phyloP scores from a whole-genome alignment of 2,113 vertebrate genomes.

The Glaucomys volans region DNA sequence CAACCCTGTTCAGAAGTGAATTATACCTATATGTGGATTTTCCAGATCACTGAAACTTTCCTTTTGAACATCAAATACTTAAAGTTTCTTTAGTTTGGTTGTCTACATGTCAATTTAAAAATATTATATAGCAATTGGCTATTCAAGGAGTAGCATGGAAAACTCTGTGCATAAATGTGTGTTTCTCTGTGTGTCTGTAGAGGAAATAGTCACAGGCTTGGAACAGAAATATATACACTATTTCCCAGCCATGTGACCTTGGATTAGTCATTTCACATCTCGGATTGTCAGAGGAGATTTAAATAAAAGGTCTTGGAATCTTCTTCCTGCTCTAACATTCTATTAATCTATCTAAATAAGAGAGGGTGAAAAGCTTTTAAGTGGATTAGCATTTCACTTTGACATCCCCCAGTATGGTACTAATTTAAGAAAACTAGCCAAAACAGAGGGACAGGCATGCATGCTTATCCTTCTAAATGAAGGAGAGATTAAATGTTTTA shows the following conservation, averaged over 20 bases:
- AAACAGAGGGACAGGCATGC: background rate
- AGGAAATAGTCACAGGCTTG: background rate
- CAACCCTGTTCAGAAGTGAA: background rate
- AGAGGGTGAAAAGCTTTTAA: background rate
- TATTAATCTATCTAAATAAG: slow-evolving; percentile 53
- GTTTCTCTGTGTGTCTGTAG: background rate
- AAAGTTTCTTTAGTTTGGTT: background rate
- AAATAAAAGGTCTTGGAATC: background rate
- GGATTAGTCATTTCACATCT: background rate
- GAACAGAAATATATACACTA: background rate
- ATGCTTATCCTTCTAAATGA: slow-evolving; percentile 45
- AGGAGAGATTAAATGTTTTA: slow-evolving; percentile 63
- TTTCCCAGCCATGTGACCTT: background rate
- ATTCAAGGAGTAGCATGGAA: background rate
- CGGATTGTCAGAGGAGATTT: background rate
- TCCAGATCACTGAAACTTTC: background rate
- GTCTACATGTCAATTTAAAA: background rate
- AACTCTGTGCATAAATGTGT: background rate
- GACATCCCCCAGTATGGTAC: background rate
- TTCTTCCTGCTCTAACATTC: background rate
- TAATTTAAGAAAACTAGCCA: slow-evolving; percentile 51
- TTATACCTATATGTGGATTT: background rate
- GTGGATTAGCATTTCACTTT: slow-evolving; percentile 50
- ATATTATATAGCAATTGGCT: background rate
- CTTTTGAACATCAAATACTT: background rate